Evolutionary conservation across 2,888 invertebrate species (phyloP).

Genomic region (Embidobia sp.): DNA sequence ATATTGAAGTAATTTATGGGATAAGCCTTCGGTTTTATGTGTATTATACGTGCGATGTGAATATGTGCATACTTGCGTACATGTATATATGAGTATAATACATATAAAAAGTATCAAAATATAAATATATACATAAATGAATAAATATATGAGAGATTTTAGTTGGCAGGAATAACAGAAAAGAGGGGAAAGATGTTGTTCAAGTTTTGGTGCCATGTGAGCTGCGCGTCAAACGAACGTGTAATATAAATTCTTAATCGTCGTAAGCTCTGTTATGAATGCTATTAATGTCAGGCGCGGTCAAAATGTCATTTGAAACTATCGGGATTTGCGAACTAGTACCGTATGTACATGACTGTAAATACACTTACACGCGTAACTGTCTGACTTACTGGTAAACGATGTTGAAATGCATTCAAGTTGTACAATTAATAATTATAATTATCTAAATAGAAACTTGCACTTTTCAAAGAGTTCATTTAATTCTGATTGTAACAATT

Average conservation of each 20-base stretch:
- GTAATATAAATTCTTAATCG: conserved; percentile 47
- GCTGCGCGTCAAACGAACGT: conserved; percentile 32
- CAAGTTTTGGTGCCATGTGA: conserved; percentile 74
- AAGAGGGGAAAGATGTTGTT: conserved; percentile 72
- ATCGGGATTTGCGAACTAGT: conserved; percentile 69
- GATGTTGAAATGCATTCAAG: conserved; percentile 25
- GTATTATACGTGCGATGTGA: conserved; percentile 58
- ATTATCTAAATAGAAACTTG: conserved; percentile 3
- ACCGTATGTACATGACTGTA: conserved; percentile 77
- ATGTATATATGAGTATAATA: conserved; percentile 53
- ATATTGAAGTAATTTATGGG: conserved; percentile 74
- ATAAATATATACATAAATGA: conserved; percentile 40
- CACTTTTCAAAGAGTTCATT: not conserved
- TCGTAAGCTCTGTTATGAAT: conserved; percentile 46
- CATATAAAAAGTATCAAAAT: conserved; percentile 52
- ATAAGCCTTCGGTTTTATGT: conserved; percentile 67
- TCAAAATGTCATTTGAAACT: conserved; percentile 50
- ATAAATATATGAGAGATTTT: conserved; percentile 12
- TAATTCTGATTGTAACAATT: no score
- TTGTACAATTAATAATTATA: conserved; percentile 2
- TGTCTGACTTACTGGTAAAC: conserved; percentile 60
- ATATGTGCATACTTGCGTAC: conserved; percentile 40
- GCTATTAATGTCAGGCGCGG: conserved; percentile 40
- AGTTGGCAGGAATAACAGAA: conserved; percentile 26
- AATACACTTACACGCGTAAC: conserved; percentile 68